Percentiles rank a stretch among this genome's conserved stretches.
phyloP scores from a whole-genome alignment of 2,888 invertebrate species.

The Sepiola atlantica region DNA sequence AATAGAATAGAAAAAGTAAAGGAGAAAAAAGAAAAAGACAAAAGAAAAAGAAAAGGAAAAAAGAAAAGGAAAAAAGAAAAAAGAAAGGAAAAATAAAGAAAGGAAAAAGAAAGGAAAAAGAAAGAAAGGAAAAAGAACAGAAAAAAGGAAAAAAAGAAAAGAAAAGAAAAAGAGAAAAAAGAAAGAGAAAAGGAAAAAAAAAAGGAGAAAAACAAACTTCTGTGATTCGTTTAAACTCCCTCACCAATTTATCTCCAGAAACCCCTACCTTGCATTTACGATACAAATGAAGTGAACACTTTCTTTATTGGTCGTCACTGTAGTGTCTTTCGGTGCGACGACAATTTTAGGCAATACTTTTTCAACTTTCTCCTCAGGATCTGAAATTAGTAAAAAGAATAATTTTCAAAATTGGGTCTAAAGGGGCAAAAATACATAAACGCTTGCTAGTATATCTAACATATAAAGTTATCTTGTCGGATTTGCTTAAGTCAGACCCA shows the following conservation, averaged over 20 bases:
- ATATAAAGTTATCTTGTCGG: neutral
- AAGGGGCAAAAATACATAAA: too few species aligned
- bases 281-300: neutral
- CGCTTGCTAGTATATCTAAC: neutral
- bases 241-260: too few species aligned
- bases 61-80: too few species aligned
- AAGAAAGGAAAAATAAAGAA: neutral
- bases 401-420: neutral
- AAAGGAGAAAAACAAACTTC: too few species aligned
- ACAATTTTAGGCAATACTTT: neutral
- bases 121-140: neutral
- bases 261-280: neutral
- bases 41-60: too few species aligned
- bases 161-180: too few species aligned
- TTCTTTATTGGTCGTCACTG: neutral
- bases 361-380: neutral
- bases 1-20: too few species aligned
- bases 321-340: neutral
- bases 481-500: too few species aligned
- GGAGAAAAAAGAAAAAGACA: too few species aligned
- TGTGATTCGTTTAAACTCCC: too few species aligned
- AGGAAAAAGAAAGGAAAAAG: neutral
- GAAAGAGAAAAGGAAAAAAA: too few species aligned
- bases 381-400: neutral
- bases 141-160: neutral